These are phyloP conservation scores for Xiphophorus hellerii DNA, from an alignment of 2,113 vertebrate genomes.

Conservation along the genomic window DNA sequence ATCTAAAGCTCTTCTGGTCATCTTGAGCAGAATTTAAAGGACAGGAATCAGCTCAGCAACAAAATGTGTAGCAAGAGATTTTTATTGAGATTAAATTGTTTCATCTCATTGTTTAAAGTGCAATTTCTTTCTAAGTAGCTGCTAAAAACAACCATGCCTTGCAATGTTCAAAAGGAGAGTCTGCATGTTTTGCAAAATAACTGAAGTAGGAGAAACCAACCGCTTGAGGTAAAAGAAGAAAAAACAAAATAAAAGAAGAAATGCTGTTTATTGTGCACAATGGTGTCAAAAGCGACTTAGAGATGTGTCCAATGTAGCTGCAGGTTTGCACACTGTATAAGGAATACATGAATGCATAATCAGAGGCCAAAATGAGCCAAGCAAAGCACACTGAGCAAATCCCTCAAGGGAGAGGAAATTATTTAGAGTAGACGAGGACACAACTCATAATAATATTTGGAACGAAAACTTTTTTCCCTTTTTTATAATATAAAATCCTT, in stretches of 20 bases:
- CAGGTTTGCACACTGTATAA: conserved; percentile 64
- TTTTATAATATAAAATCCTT: conserved; percentile 44
- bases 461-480: conserved; percentile 49
- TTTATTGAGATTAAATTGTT: conserved; percentile 53
- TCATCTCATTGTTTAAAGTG: conserved; percentile 67
- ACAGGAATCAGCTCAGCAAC: conserved; percentile 22
- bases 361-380: conserved; percentile 69
- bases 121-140: conserved; percentile 50
- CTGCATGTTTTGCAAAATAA: conserved; percentile 44
- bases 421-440: conserved; percentile 64
- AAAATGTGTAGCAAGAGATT: conserved; percentile 37
- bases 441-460: conserved; percentile 64
- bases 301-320: conserved; percentile 57
- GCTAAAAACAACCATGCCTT: conserved; percentile 27
- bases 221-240: conserved; percentile 21
- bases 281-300: conserved; percentile 38
- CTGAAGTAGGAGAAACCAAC: conserved; percentile 25
- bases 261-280: conserved; percentile 42
- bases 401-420: conserved; percentile 64
- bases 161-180: conserved; percentile 36
- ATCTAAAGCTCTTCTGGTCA: conserved; percentile 35
- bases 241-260: conserved; percentile 34
- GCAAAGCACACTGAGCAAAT: conserved; percentile 61
- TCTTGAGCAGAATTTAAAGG: conserved; percentile 48
- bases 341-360: conserved; percentile 71